Conservation (phyloP, 1,140 invertebrate genomes). For the Meloidogyne floridensis region DNA sequence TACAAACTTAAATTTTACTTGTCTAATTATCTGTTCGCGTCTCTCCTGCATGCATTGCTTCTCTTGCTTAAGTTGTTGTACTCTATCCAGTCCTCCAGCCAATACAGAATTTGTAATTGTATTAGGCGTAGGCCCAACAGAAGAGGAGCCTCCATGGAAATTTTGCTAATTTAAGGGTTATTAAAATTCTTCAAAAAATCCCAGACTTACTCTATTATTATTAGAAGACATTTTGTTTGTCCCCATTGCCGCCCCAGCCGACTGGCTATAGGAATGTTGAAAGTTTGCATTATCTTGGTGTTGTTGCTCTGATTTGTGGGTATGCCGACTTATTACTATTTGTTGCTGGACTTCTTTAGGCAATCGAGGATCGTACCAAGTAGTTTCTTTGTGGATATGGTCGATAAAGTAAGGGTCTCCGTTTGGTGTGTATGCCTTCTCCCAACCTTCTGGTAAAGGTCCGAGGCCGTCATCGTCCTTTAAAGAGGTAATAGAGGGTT, state of each 20-base stretch:
- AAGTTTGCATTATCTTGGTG: constrained; percentile 13
- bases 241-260: neutral
- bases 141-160: neutral
- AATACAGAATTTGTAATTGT: neutral
- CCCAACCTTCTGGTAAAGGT: constrained; percentile 47
- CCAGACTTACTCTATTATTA: neutral
- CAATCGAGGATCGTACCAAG: constrained; percentile 43
- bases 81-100: constrained; percentile 31
- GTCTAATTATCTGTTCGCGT: constrained; percentile 34
- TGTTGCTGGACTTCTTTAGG: constrained; percentile 29
- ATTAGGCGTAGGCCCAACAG: neutral
- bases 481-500: neutral
- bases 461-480: constrained; percentile 37
- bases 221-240: neutral
- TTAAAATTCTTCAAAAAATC: neutral
- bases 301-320: constrained; percentile 23
- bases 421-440: constrained; percentile 36
- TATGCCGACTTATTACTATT: constrained; percentile 14
- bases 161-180: neutral
- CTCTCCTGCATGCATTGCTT: constrained; percentile 32
- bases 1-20: neutral
- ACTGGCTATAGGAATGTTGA: constrained; percentile 11
- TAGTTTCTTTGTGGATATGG: constrained; percentile 44
- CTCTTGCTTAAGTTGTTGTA: constrained; percentile 40
- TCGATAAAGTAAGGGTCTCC: constrained; percentile 48